phyloP scores from a whole-genome alignment of 2,797 vertebrate species.

The Malacoraja senta region DNA sequence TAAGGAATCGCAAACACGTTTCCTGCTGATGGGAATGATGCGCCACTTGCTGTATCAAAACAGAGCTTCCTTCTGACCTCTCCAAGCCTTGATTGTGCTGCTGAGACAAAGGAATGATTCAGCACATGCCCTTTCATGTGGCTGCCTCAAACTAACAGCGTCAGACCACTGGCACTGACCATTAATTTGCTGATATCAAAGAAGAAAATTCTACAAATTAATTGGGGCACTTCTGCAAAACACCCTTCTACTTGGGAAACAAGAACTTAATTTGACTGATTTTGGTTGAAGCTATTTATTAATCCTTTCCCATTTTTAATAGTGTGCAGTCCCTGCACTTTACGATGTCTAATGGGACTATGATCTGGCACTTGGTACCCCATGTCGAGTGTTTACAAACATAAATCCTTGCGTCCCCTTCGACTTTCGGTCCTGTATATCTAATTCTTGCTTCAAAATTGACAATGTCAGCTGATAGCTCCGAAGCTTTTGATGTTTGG shows the following conservation, averaged over 20 bases:
- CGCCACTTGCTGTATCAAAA: conserved; percentile 60
- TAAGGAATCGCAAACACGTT: conserved; percentile 38
- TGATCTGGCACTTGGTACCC: background rate
- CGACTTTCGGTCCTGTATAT: background rate
- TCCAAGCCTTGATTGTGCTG: conserved; percentile 60
- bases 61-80: conserved; percentile 72
- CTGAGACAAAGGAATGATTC: conserved; percentile 72
- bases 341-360: background rate
- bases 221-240: conserved; percentile 50
- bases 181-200: conserved; percentile 55
- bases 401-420: conserved; percentile 3
- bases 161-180: conserved; percentile 47
- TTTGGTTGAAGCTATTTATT: background rate
- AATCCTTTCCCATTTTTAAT: background rate
- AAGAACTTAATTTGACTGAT: conserved; percentile 7
- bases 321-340: background rate
- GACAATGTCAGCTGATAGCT: conserved; percentile 2
- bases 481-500: background rate
- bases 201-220: conserved; percentile 62
- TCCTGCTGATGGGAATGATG: conserved; percentile 49
- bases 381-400: conserved; percentile 11
- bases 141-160: conserved; percentile 60
- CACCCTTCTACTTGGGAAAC: background rate
- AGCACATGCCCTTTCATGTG: conserved; percentile 66
- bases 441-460: background rate